Conservation (phyloP, 2,113 vertebrate genomes). For the Manacus vitellinus region DNA sequence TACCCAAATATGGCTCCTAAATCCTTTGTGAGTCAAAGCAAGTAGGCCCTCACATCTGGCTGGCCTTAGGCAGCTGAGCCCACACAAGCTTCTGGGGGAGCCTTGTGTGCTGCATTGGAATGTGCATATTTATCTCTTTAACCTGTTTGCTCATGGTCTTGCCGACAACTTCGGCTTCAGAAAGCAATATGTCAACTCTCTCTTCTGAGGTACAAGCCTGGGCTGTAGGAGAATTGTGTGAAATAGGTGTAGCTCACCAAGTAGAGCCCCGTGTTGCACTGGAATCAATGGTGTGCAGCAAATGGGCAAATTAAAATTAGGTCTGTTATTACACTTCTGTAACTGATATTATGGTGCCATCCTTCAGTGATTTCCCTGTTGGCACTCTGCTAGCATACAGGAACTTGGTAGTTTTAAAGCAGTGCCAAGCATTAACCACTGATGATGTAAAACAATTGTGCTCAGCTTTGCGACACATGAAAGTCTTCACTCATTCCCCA, state of each 20-base stretch:
- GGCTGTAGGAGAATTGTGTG: neutral
- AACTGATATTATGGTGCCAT: neutral
- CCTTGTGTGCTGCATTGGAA: accelerated
- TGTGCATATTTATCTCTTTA: neutral
- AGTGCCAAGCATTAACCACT: neutral
- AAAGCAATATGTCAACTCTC: accelerated
- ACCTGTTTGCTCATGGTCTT: accelerated
- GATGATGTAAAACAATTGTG: neutral
- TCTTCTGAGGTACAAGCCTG: neutral
- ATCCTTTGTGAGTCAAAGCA: neutral
- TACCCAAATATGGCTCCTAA: conserved; percentile 6
- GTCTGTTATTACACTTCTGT: neutral
- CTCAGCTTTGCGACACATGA: neutral
- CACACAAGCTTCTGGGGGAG: neutral
- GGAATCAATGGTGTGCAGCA: accelerated
- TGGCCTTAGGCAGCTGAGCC: neutral
- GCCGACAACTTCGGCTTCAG: neutral
- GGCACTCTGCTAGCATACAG: neutral
- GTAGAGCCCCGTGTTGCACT: accelerated
- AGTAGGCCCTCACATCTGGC: neutral
- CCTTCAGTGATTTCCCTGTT: neutral
- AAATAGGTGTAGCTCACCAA: neutral
- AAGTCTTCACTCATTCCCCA: neutral
- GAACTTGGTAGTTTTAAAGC: neutral
- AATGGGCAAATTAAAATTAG: neutral